Conservation (phyloP, 2,113 vertebrate species). For the Ctenodactylus gundi region DNA sequence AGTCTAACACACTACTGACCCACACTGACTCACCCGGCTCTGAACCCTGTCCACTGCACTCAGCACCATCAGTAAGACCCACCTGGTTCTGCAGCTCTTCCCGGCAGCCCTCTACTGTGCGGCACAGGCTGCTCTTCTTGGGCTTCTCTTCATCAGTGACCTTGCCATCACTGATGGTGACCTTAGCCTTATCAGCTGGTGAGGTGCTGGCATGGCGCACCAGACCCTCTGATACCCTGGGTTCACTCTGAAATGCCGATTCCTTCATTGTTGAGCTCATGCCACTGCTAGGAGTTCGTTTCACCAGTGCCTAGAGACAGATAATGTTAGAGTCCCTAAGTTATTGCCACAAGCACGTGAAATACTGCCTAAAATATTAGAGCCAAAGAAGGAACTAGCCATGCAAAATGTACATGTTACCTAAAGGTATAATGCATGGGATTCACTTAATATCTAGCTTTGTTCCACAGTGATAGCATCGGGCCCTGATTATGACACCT, state of each 20-base stretch:
- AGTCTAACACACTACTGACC: accelerated
- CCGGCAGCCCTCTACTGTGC: slow-evolving; percentile 96
- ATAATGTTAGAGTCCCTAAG: background rate
- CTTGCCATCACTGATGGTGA: slow-evolving; percentile 95
- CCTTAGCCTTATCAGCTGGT: slow-evolving; percentile 94
- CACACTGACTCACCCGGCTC: background rate
- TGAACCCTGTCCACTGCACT: accelerated
- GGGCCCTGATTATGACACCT: background rate
- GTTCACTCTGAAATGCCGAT: slow-evolving; percentile 96
- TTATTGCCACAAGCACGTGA: background rate
- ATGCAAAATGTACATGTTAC: background rate
- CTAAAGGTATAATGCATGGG: background rate
- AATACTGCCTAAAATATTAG: background rate
- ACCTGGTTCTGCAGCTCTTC: slow-evolving; percentile 95
- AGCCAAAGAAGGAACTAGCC: background rate
- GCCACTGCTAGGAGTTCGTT: slow-evolving; percentile 97
- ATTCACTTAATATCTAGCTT: background rate
- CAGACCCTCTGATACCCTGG: slow-evolving; percentile 93
- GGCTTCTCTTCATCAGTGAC: slow-evolving; percentile 94
- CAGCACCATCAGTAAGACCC: background rate
- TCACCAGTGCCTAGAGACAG: slow-evolving; percentile 91
- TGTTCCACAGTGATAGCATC: background rate
- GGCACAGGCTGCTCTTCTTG: slow-evolving; percentile 96
- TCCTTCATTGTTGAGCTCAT: slow-evolving; percentile 98
- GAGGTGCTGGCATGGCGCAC: slow-evolving; percentile 93